Evolutionary conservation across 2,888 invertebrate species (phyloP), one percentile per base, ranked within the genome.

Genomic region (Acanthococcus lagerstroemiae): DNA sequence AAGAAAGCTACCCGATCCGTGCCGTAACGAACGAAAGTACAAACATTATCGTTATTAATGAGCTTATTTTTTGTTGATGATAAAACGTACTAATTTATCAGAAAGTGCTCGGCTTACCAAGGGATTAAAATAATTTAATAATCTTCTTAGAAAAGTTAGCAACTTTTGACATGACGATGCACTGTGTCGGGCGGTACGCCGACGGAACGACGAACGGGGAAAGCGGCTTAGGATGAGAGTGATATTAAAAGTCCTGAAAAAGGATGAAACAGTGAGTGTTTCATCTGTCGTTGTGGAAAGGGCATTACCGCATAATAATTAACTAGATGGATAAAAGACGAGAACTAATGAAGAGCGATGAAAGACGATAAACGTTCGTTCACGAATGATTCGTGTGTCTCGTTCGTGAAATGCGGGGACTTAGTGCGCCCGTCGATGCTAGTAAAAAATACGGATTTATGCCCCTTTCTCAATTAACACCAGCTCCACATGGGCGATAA

Each of bases 241-340:
- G 9, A 57, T 57, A 58, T 58, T 58, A 46, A 58, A 58, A 58
- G 58, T 58, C 46, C 15, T 45, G 45, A 58, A 45, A 45, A 58
- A 58, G 26, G 17, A 58, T 22, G 52, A 52, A 52, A 58, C 58
- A 46, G 25, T 46, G 21, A 22, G 25, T 26, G 58, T 58, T 58
- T 58, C 58, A 48, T 58, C 45, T 58, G 58, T 58, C 46, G 45
- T 58, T 9, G 26, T 46, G 58, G 58, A 58, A 48, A 58, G 58
- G 58, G 58, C 46, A 58, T 58, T 58, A 58, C 58, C 58, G 58
- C 58, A 58, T 45, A 58, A 58, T 58, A 58, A 58, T 58, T 58
- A 58, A 46, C 58, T 46, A 58, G 58, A 58, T 58, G 58, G 58
- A 58, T 58, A 58, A 58, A 58, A 58, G 58, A 58, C 58, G 58